Evolutionary conservation across 1,140 invertebrate species (phyloP), one percentile per base, ranked within the genome.

Genomic region (Euborellia annulipes): DNA sequence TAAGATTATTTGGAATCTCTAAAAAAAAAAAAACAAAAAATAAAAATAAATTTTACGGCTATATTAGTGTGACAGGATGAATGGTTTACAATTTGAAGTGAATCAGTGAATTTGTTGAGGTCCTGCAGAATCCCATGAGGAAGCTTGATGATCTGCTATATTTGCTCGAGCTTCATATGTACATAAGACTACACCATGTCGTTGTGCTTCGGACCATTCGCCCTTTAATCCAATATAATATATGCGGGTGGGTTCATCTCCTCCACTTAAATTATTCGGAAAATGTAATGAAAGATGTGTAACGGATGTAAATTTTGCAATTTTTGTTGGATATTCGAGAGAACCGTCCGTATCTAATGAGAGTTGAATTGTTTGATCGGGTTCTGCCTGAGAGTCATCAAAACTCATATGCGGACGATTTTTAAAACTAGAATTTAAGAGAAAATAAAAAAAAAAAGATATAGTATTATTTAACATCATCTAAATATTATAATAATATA

Each of bases 171-270:
- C 64, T 70, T 95, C 91, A 64, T 95, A 95, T 44, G 76, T 85
- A 55, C 85, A 86, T 54, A 94, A 88, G 18, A 84, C 83, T 3
- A 94, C 85, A 46, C 87, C 87, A 60, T 93, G 87, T 43, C 78
- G 69, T 57, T 84, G 84, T 0, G 73, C 79, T 55, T 80, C 74
- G n/a, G 71, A 73, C 67, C 83, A 94, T 67, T 96, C 90, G 6
- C 91, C 92, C 60, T 79, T 79, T n/a, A 97, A 68, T 11, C 92
- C 92, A 60, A 97, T 95, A 58, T 96, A 97, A 58, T 87, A 89
- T 46, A 97, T 78, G 58, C 73, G 76, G 1, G 90, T 90, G 23
- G 23, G 23, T 36, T 92, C 87, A 20, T 71, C 74, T 30, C 88
- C 88, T 4, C 23, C 23, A 11, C 23, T 11, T 65, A 82, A 87